Evolutionary conservation across 2,113 vertebrate genomes (phyloP).

Genomic region (Beaufortia kweichowensis): DNA sequence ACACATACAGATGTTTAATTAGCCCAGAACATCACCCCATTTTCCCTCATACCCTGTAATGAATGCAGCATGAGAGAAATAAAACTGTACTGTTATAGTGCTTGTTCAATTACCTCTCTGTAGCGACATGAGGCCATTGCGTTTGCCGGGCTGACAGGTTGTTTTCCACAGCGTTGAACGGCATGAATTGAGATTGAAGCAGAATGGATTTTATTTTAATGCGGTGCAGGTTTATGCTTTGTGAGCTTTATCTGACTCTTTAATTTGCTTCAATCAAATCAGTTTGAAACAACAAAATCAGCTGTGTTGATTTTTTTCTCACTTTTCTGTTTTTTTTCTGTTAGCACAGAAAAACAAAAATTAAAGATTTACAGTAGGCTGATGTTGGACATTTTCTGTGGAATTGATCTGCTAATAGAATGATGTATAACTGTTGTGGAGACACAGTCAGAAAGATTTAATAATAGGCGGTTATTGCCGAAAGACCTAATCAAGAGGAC

Average conservation of each 20-base stretch:
- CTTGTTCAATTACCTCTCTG: slow-evolving; percentile 14
- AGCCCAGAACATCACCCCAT: background rate
- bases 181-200: slow-evolving; percentile 28
- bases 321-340: background rate
- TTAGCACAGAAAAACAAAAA: slow-evolving; percentile 16
- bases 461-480: background rate
- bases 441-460: slow-evolving; percentile 34
- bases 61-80: background rate
- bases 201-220: slow-evolving; percentile 36
- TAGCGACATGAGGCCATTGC: background rate
- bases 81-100: background rate
- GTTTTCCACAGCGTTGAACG: background rate
- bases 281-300: slow-evolving; percentile 21
- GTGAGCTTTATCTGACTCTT: slow-evolving; percentile 26
- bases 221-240: slow-evolving; percentile 17
- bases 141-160: background rate
- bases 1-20: slow-evolving; percentile 21
- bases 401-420: slow-evolving; percentile 43
- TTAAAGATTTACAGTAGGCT: background rate
- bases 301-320: background rate
- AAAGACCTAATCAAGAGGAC: background rate
- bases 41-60: slow-evolving; percentile 8
- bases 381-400: slow-evolving; percentile 25
- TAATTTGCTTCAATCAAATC: slow-evolving; percentile 40
- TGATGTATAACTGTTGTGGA: slow-evolving; percentile 12